Percentiles rank a stretch among this genome's conserved stretches.
Conservation (phyloP, 2,888 invertebrate species). For the Osmoderma eremita region DNA sequence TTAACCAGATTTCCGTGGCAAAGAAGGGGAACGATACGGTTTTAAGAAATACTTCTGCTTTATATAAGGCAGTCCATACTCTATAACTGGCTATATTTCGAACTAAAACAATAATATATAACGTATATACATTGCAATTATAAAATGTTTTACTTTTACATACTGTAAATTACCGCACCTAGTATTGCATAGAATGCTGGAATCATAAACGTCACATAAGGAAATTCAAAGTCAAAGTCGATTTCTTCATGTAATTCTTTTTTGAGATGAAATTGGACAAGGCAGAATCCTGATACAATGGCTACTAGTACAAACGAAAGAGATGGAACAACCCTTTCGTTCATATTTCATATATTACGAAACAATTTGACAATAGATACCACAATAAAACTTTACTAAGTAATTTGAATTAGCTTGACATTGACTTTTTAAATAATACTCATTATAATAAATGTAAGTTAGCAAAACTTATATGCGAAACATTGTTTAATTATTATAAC, state of each 20-base stretch:
- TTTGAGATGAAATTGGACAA: neutral
- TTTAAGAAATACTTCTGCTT: slow-evolving; percentile 12
- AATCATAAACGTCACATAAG: neutral
- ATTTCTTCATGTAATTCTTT: neutral
- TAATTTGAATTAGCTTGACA: no score
- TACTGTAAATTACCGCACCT: neutral
- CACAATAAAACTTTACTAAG: no score
- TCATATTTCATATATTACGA: neutral
- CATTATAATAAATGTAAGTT: no score
- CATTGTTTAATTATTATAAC: no score
- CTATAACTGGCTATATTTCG: neutral
- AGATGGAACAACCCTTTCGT: no score
- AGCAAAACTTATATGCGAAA: no score
- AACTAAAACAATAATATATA: slow-evolving; percentile 15
- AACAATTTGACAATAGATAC: no score
- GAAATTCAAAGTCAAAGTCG: neutral
- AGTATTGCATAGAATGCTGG: neutral
- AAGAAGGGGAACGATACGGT: slow-evolving; percentile 47
- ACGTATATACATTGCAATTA: neutral
- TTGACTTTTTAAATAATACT: no score
- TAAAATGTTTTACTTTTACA: neutral
- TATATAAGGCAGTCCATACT: slow-evolving; percentile 14
- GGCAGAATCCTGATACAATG: neutral
- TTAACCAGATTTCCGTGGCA: slow-evolving; percentile 46
- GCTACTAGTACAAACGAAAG: neutral